Evolutionary conservation across 1,140 invertebrate species (phyloP).

Genomic region (Pseudomyrmex pallidus): DNA sequence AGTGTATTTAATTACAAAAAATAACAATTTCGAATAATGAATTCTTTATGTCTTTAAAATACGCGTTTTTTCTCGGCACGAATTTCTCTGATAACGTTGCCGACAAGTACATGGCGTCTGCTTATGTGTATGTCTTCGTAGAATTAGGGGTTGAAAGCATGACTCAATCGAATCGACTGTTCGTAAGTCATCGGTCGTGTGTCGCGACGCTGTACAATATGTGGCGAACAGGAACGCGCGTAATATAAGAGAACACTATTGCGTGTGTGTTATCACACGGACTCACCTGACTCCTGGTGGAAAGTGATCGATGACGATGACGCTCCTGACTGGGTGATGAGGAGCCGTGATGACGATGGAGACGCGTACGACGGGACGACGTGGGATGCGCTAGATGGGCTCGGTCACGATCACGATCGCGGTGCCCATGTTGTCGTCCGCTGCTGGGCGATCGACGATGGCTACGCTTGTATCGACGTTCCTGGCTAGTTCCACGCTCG

Average conservation of each 20-base stretch:
- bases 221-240: constrained; percentile 39
- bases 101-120: constrained; percentile 44
- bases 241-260: constrained; percentile 36
- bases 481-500: constrained; percentile 87
- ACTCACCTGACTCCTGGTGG: constrained; percentile 83
- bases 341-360: constrained; percentile 79
- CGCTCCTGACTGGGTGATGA: constrained; percentile 80
- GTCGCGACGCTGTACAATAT: constrained; percentile 37
- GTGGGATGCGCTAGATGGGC: constrained; percentile 83
- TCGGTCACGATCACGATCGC: constrained; percentile 84
- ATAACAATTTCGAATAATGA: neutral
- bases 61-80: neutral
- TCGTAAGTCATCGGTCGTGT: constrained; percentile 39
- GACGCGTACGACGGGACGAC: constrained; percentile 83
- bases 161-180: constrained; percentile 35
- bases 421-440: constrained; percentile 84
- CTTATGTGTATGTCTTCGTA: constrained; percentile 28
- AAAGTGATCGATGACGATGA: constrained; percentile 77
- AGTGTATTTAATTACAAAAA: neutral
- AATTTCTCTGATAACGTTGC: neutral
- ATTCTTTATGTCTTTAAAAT: neutral
- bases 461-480: constrained; percentile 88
- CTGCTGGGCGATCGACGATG: constrained; percentile 87
- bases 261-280: constrained; percentile 29
- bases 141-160: constrained; percentile 33